Evolutionary conservation across 1,140 invertebrate genomes (phyloP), one percentile per base, ranked within the genome.

Genomic region (Temnothorax curvispinosus): DNA sequence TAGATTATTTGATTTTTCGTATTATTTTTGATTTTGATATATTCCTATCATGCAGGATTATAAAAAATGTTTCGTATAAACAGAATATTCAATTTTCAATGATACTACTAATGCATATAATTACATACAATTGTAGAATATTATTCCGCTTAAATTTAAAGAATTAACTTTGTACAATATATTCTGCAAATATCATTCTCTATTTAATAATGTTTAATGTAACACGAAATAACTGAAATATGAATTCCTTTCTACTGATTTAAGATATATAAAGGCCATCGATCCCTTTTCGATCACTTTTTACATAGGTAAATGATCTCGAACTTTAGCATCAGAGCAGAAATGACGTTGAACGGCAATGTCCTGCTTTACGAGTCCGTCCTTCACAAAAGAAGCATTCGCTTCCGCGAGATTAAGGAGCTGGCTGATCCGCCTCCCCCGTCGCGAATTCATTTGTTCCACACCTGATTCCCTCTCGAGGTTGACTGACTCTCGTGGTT

Each of bases 361-460:
- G 80, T 18, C 54, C 80, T 84, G 80, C 67, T 82, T 82, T 82
- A 72, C 65, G 78, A 72, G 35, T 84, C 27, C 54, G 41, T 62
- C 44, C 9, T 75, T 41, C 41, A 74, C 80, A 84, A 84, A 84
- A 74, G 69, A 75, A 84, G 21, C n/a, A 35, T 74, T 82, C 41
- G 67, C 80, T 84, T 84, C 80, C 80, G 80, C 80, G 54, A 84
- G 80, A 84, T 84, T 84, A 84, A 84, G 69, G 54, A 84, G 80
- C 80, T 41, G 80, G 32, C 54, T 84, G 80, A 84, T 84, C 80
- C 80, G 56, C 44, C 69, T 84, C 69, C 80, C 13, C 69, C 80
- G 80, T 84, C 69, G 80, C 80, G 69, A 84, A 84, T 84, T 84
- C 80, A 84, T 84, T 84, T 84, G 69, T 84, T 84, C 80, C 80